Percentiles rank a stretch among this genome's conserved stretches.
Conservation (phyloP, 2,888 invertebrate genomes). For the Alloplasta piceator region DNA sequence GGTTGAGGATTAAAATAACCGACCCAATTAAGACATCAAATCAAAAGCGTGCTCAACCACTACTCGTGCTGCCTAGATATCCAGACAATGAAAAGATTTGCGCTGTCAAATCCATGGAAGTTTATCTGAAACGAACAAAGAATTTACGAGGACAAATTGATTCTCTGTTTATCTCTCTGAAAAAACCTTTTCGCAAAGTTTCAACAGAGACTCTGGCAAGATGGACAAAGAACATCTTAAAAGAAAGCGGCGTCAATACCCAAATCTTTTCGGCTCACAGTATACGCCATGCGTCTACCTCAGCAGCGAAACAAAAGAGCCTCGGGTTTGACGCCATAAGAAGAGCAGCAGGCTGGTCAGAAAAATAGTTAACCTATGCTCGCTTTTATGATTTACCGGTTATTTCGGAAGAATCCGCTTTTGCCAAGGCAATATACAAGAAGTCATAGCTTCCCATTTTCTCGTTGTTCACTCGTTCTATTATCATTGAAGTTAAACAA, state of each 20-base stretch:
- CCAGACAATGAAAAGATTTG: background rate
- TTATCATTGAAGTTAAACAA: too few species aligned
- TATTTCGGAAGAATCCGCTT: background rate
- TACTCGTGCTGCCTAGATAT: background rate
- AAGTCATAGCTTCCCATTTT: too few species aligned
- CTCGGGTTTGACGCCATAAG: slow-evolving; percentile 66
- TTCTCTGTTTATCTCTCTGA: background rate
- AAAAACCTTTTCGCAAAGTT: slow-evolving; percentile 27
- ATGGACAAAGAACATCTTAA: slow-evolving; percentile 24
- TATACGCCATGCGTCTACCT: too few species aligned
- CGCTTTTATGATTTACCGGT: slow-evolving; percentile 66
- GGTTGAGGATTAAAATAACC: background rate
- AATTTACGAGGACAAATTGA: slow-evolving; percentile 2
- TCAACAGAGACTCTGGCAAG: slow-evolving; percentile 22
- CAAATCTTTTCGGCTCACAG: too few species aligned
- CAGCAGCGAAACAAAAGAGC: slow-evolving; percentile 64
- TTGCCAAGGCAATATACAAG: slow-evolving; percentile 25
- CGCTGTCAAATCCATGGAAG: background rate
- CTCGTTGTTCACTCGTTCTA: too few species aligned
- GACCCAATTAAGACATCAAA: background rate
- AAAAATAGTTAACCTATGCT: slow-evolving; percentile 65
- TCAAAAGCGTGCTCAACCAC: background rate
- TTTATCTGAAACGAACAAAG: background rate
- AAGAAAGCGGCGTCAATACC: slow-evolving; percentile 65
- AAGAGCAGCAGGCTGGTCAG: slow-evolving; percentile 68